Base-by-base conservation (phyloP, 1,140 invertebrate species). In the Acromyrmex heyeri region DNA sequence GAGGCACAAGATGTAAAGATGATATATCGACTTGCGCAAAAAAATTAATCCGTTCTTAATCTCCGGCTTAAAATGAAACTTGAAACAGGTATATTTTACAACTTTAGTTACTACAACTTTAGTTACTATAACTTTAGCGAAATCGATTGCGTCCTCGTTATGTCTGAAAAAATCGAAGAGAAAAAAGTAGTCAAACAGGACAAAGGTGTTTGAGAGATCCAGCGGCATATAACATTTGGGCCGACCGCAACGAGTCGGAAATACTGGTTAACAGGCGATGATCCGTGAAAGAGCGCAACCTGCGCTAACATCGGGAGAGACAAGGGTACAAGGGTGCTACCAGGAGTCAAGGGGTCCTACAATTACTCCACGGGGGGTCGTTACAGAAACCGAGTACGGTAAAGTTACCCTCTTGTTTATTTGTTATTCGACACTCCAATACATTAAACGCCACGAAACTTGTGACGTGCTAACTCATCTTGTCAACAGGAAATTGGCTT, bases 221-320 rank as follows among this genome's bases (percentile, higher is more conserved):
- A 24, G 6, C 48, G 75, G n/a, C 44, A n/a, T 30, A 67, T 57
- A 73, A 64, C 88, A 85, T 90, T 87, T 81, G 86, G 57, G 76
- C 59, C 69, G 61, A 83, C 78, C 87, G 87, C 88, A 87, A 88
- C 70, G 91, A 30, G 75, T 72, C 62, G 61, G 30, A 38, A 85
- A 85, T 38, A 86, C 81, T 86, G 86, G 86, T 92, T 91, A 88
- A 78, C 59, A 57, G 86, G 70, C 89, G 91, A 93, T 93, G 92
- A 92, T 92, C 92, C 93, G 93, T 94, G 91, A 94, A 93, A 67
- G 57, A 85, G 72, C 78, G 81, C 93, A 93, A 94, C 93, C 93
- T 94, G 93, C 89, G 75, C 76, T n/a, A 27, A 18, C 16, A 34
- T 59, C 53, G 18, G 38, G 12, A 5, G 44, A 81, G 73, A 79